Evolutionary conservation across 2,888 invertebrate species (phyloP).

Genomic region (Tetanocera ferruginea): DNA sequence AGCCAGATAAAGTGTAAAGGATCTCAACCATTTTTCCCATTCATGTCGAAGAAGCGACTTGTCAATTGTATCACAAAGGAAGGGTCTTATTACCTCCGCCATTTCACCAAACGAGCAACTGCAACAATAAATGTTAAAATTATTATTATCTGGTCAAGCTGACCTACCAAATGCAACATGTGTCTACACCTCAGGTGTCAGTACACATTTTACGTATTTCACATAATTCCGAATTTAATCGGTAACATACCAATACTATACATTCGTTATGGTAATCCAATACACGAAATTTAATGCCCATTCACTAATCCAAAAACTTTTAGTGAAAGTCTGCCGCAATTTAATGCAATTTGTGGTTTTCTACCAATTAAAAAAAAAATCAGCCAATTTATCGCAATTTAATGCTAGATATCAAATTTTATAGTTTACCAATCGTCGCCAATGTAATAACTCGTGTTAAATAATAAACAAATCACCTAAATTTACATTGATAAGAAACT

Average conservation of each 20-base stretch:
- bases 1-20: neutral
- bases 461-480: too few species aligned
- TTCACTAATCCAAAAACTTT: conserved; percentile 40
- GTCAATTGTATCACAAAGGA: conserved; percentile 7
- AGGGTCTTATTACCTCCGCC: conserved; percentile 43
- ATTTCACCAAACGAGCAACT: conserved; percentile 23
- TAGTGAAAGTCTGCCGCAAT: conserved; percentile 36
- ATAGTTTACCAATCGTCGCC: conserved; percentile 29
- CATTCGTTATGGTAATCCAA: conserved; percentile 25
- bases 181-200: conserved; percentile 32
- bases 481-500: too few species aligned
- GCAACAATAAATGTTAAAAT: conserved; percentile 33
- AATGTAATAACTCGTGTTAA: neutral
- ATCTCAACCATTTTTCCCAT: neutral
- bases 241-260: conserved; percentile 32
- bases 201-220: conserved; percentile 28
- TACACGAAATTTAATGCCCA: conserved; percentile 38
- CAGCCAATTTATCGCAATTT: too few species aligned
- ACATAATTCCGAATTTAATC: conserved; percentile 34
- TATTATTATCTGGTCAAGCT: conserved; percentile 16
- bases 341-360: conserved; percentile 39
- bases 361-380: conserved; percentile 5
- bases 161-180: conserved; percentile 26
- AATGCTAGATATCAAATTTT: conserved; percentile 17
- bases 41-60: neutral